These are phyloP conservation scores for Aphrophora alni DNA, from an alignment of 2,888 invertebrate species.

Conservation along the genomic window DNA sequence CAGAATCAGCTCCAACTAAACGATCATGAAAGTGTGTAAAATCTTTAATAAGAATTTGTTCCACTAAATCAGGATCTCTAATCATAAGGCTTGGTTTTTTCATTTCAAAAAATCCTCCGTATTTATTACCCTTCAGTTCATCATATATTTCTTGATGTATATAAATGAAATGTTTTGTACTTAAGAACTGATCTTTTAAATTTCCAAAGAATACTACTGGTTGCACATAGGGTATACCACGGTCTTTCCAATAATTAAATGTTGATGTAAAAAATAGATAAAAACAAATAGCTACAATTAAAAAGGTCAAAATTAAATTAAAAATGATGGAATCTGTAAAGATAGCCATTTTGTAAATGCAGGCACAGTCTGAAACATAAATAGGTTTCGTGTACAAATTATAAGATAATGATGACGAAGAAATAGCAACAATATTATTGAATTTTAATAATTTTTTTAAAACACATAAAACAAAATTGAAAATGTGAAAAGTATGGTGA, in stretches of 20 bases:
- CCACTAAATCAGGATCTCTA: slow-evolving; percentile 27
- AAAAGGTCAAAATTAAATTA: no score
- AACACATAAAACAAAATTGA: no score
- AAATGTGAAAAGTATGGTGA: no score
- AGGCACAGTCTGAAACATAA: no score
- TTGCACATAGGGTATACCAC: neutral
- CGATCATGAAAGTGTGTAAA: slow-evolving; percentile 45
- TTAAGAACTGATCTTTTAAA: neutral
- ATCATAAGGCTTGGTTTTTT: neutral
- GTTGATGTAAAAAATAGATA: neutral
- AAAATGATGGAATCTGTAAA: no score
- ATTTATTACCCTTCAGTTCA: neutral
- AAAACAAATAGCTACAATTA: no score
- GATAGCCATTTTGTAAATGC: no score
- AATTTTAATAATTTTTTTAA: no score
- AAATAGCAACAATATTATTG: no score
- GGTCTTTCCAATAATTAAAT: neutral
- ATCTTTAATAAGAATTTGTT: slow-evolving; percentile 46
- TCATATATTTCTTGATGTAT: neutral
- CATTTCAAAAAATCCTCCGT: neutral
- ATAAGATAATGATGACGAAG: no score
- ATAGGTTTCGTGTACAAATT: no score
- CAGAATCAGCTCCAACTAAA: slow-evolving; percentile 33
- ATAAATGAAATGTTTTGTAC: neutral
- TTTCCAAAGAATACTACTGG: neutral